These are phyloP conservation scores for Aradophagus sp. DNA, from an alignment of 1,140 invertebrate genomes.

Conservation along the genomic window DNA sequence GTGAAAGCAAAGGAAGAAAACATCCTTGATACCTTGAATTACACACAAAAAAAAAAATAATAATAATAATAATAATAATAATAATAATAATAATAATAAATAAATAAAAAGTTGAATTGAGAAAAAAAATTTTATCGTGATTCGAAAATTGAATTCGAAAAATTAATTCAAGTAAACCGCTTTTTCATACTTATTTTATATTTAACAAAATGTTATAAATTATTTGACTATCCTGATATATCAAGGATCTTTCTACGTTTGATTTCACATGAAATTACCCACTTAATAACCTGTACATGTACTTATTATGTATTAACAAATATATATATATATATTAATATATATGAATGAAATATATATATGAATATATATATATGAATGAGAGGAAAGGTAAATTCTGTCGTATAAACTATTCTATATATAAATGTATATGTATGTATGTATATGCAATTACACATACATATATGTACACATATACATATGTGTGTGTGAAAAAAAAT, in stretches of 20 bases:
- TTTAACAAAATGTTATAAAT: too few relatives aligned
- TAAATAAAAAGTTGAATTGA: too few relatives aligned
- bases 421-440: conserved; percentile 41
- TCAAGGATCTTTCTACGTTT: background rate
- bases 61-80: too few relatives aligned
- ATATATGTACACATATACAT: conserved; percentile 46
- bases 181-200: too few relatives aligned
- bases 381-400: conserved; percentile 31
- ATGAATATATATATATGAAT: conserved; percentile 36
- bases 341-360: conserved; percentile 19
- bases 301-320: conserved; percentile 53
- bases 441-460: too few relatives aligned
- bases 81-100: too few relatives aligned
- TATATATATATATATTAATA: conserved; percentile 48
- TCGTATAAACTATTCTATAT: conserved; percentile 46
- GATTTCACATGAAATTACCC: background rate
- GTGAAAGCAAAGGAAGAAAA: too few relatives aligned
- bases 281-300: conserved; percentile 54
- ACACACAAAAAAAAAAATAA: too few relatives aligned
- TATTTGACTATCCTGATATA: too few relatives aligned
- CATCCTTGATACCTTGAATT: conserved; percentile 4
- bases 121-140: too few relatives aligned
- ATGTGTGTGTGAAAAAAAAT: conserved; percentile 17
- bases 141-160: too few relatives aligned
- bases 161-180: too few relatives aligned